Conservation (phyloP, 2,888 invertebrate genomes). For the Alentia gelatinosa region DNA sequence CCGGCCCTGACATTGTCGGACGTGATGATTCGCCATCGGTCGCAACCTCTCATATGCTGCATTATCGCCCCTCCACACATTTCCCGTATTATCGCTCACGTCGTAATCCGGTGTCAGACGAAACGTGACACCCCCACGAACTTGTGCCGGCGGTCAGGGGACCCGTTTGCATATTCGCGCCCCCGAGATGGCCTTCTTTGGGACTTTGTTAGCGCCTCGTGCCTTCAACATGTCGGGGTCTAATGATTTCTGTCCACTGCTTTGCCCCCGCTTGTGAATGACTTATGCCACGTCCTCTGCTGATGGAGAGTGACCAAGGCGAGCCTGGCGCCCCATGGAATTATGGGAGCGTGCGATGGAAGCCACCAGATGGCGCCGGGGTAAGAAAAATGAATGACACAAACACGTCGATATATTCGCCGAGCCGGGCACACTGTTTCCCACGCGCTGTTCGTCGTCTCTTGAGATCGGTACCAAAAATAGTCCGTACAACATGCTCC, state of each 20-base stretch:
- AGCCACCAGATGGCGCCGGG: background rate
- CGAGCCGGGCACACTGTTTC: background rate
- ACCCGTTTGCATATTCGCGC: background rate
- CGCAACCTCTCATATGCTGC: conserved; percentile 31
- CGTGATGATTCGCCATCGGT: conserved; percentile 23
- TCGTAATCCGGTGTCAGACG: conserved; percentile 31
- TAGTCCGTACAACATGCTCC: no score
- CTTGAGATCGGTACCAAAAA: no score
- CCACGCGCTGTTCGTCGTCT: no score
- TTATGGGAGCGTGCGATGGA: conserved; percentile 6
- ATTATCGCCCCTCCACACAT: conserved; percentile 22
- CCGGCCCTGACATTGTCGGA: background rate
- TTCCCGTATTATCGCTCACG: conserved; percentile 26
- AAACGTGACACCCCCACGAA: background rate
- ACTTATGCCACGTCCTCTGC: conserved; percentile 2
- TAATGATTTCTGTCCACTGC: background rate
- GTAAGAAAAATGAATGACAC: conserved; percentile 16
- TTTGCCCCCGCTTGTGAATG: background rate
- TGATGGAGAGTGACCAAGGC: background rate
- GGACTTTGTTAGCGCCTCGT: background rate
- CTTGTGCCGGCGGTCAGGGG: background rate
- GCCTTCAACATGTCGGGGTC: background rate
- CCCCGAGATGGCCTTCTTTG: background rate
- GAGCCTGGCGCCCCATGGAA: conserved; percentile 1
- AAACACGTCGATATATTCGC: background rate